phyloP scores from a whole-genome alignment of 2,113 vertebrate genomes.

The Caretta caretta region DNA sequence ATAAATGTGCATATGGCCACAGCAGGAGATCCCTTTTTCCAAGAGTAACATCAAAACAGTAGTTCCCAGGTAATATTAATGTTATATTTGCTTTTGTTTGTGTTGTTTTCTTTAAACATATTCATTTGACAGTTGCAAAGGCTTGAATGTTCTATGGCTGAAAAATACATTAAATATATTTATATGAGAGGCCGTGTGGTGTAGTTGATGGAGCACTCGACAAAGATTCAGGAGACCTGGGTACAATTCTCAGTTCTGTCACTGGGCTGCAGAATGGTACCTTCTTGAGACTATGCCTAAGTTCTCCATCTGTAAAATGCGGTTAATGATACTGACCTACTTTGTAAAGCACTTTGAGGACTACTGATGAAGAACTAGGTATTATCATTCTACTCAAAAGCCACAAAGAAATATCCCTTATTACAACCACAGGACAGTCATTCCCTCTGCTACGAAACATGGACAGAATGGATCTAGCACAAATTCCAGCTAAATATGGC shows the following conservation, averaged over 20 bases:
- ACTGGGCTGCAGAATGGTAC: conserved; percentile 58
- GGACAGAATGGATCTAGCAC: conserved; percentile 5
- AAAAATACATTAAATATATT: conserved; percentile 70
- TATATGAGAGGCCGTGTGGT: conserved; percentile 52
- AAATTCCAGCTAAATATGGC: neutral
- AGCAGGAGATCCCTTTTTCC: conserved; percentile 61
- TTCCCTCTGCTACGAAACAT: neutral
- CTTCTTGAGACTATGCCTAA: conserved; percentile 21
- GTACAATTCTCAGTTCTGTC: conserved; percentile 61
- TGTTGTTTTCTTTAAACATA: conserved; percentile 65
- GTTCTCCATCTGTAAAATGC: neutral
- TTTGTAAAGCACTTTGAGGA: neutral
- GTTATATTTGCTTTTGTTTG: conserved; percentile 66
- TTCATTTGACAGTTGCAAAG: conserved; percentile 61
- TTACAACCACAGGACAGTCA: conserved; percentile 11
- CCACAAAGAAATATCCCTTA: neutral
- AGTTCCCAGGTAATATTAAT: conserved; percentile 47
- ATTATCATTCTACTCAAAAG: neutral
- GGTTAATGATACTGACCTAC: neutral
- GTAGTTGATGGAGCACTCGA: conserved; percentile 48
- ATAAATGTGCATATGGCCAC: conserved; percentile 22
- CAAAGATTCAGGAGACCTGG: conserved; percentile 40
- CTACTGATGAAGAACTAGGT: neutral
- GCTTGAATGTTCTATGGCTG: conserved; percentile 70
- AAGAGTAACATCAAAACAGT: conserved; percentile 41